These are phyloP conservation scores for Apostichopus californicus DNA, from an alignment of 35 echinoderm and acorn worm genomes.

Conservation along the genomic window DNA sequence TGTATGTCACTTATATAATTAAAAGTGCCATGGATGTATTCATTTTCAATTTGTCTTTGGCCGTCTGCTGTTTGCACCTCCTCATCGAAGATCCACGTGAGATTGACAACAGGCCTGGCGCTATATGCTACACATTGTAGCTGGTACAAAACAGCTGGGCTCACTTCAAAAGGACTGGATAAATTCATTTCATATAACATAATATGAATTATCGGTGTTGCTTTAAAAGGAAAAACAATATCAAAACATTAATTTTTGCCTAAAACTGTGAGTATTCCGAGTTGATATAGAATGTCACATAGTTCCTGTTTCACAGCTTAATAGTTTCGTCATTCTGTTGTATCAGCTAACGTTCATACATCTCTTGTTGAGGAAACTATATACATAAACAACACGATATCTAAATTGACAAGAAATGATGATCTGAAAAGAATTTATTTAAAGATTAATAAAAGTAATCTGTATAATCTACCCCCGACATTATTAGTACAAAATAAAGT, in stretches of 20 bases:
- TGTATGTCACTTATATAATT: not conserved
- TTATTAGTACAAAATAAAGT: no score
- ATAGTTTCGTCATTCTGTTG: no score
- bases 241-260: not conserved
- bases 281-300: not conserved
- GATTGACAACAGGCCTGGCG: not conserved
- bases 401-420: no score
- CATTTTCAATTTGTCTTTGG: not conserved
- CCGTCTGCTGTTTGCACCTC: no score
- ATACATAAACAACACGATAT: no score
- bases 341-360: no score
- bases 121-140: slow-evolving; percentile 12
- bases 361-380: no score
- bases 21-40: not conserved
- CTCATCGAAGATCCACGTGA: not conserved
- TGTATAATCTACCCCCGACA: no score
- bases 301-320: no score
- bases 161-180: not conserved
- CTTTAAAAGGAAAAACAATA: not conserved
- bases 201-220: not conserved
- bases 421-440: no score
- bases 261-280: not conserved
- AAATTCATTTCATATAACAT: not conserved
- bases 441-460: no score
- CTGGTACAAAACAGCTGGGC: not conserved